Evolutionary conservation across 2,888 invertebrate species (phyloP).

Genomic region (Teinopalpus imperialis): DNA sequence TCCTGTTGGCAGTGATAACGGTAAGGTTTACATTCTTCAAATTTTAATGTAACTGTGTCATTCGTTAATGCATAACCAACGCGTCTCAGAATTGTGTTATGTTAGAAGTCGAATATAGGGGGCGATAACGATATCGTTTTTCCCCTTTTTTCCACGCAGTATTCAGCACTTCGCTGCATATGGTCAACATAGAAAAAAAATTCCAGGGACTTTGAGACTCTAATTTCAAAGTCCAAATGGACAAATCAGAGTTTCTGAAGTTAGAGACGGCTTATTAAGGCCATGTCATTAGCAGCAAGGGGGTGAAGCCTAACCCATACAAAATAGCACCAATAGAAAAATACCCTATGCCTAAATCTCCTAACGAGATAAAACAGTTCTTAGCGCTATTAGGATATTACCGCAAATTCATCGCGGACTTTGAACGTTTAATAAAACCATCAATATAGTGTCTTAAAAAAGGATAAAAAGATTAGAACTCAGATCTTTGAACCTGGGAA

Average conservation of each 20-base stretch:
- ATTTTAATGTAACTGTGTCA: background rate
- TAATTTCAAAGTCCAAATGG: too few species aligned
- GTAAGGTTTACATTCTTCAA: too few species aligned
- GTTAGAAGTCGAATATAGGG: background rate
- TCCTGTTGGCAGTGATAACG: background rate
- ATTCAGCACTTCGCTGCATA: too few species aligned
- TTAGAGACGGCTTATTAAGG: too few species aligned
- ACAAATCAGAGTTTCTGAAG: too few species aligned
- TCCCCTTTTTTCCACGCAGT: too few species aligned
- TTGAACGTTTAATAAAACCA: conserved; percentile 21
- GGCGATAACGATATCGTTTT: too few species aligned
- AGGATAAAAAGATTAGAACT: too few species aligned
- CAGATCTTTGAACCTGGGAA: too few species aligned
- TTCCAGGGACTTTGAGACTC: too few species aligned
- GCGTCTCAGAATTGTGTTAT: background rate
- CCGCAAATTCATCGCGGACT: conserved; percentile 19
- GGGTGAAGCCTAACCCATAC: too few species aligned
- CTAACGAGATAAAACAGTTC: conserved; percentile 11
- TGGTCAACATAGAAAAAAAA: too few species aligned
- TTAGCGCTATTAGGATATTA: conserved; percentile 18
- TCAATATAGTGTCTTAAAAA: conserved; percentile 8
- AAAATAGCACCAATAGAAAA: conserved; percentile 3
- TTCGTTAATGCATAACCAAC: conserved; percentile 1
- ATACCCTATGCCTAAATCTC: conserved; percentile 15
- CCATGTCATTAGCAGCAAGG: background rate